Base-by-base conservation (phyloP, 2,797 vertebrate genomes). In the Glyptemys insculpta region DNA sequence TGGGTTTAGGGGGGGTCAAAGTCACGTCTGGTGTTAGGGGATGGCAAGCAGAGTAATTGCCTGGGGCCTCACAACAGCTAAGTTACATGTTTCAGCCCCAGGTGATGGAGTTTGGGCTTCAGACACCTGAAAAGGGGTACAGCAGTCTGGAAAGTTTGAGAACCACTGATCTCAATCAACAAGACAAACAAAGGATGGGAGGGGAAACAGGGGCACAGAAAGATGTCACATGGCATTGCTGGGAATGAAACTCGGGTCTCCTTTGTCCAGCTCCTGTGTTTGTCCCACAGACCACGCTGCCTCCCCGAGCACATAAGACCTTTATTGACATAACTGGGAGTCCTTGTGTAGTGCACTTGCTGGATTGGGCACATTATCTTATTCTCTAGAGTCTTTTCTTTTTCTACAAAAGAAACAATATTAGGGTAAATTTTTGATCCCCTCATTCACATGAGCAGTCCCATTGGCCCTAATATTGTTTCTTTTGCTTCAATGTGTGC, bases 331-430 rank as follows among this genome's bases (percentile, higher is more conserved):
- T 3, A 80, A 92, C 27, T 84, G 0, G 1, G 81, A 88, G 62
- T 25, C 62, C 52, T 41, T 76, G 31, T 79, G 79, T 12, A 89
- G 86, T 85, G 90, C 88, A 93, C 85, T 90, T 94, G 59, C 81
- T 89, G 88, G 83, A 91, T 94, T 44, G 81, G 76, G 15, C 81
- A 83, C 92, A 79, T 86, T 79, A 79, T 91, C 87, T 89, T 85
- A 4, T 59, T 86, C 76, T 83, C 65, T 82, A 92, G 88, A 80
- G 74, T 21, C 31, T 91, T 91, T 92, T 57, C 86, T 56, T 76
- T 87, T 86, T 41, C 79, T 76, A 16, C 37, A 85, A 92, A 0
- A 1, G 37, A 74, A 74, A 37, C 50, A 41, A 74, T 41, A 5
- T 25, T 74, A 37, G 37, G 37, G 21, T 11, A 19, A 23, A 74